Conservation (phyloP, 1,140 invertebrate genomes). For the Caerostris extrusa region DNA sequence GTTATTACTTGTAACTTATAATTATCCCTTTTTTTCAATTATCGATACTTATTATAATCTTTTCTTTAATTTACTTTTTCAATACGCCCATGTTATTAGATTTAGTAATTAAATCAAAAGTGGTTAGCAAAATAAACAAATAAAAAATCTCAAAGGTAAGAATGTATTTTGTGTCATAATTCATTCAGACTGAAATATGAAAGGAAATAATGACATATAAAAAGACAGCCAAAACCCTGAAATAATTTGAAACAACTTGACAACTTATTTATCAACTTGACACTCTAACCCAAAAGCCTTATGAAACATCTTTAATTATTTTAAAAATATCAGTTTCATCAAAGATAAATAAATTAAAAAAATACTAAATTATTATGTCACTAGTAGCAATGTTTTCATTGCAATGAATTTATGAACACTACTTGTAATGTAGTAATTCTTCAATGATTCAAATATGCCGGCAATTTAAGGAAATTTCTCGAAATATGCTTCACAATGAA, state of each 20-base stretch:
- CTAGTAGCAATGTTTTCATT: background rate
- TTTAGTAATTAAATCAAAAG: no score
- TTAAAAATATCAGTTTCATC: background rate
- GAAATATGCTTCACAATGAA: background rate
- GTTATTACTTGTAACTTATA: no score
- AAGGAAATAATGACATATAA: background rate
- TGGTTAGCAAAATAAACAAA: no score
- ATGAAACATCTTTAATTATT: background rate
- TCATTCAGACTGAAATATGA: background rate
- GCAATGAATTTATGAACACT: background rate
- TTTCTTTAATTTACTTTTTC: no score
- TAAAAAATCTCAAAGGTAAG: no score
- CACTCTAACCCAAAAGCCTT: background rate
- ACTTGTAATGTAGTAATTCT: background rate
- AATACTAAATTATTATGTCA: background rate
- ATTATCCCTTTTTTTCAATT: no score
- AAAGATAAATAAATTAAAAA: background rate
- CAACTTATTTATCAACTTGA: background rate
- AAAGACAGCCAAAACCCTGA: background rate
- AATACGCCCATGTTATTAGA: no score
- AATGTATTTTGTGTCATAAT: background rate
- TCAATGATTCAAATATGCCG: slow-evolving; percentile 1
- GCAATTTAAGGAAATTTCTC: background rate
- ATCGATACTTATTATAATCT: no score
- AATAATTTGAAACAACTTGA: background rate